Percentiles rank a stretch among this genome's conserved stretches.
phyloP scores from a whole-genome alignment of 53 echinoderm and acorn worm species.

The Arbacia lixula region DNA sequence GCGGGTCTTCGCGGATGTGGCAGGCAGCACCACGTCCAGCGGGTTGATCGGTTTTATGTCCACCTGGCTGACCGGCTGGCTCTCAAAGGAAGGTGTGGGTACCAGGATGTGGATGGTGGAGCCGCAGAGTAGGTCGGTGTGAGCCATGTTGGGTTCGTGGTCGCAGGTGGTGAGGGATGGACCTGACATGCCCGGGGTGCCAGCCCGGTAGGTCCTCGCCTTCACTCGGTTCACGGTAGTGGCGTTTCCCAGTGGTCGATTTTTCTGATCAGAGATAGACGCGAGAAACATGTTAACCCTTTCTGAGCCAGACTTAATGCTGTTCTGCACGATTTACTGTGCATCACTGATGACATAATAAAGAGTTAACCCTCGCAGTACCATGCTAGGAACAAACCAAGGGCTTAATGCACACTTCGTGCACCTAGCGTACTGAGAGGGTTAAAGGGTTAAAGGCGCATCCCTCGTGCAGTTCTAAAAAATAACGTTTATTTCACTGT shows the following conservation, averaged over 20 bases:
- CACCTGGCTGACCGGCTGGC: not conserved
- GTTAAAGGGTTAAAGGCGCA: too few species aligned
- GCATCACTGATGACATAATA: too few species aligned
- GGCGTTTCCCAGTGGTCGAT: conserved; percentile 86
- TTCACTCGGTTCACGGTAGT: conserved; percentile 84
- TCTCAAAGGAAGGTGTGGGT: conserved; percentile 41
- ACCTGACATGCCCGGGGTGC: not conserved
- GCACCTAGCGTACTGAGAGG: too few species aligned
- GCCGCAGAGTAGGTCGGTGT: not conserved
- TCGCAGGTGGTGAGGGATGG: not conserved
- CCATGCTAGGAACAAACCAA: too few species aligned
- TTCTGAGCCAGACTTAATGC: too few species aligned
- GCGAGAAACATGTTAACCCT: too few species aligned
- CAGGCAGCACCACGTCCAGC: not conserved
- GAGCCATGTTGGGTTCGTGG: conserved; percentile 22
- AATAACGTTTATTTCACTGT: too few species aligned
- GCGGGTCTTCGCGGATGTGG: not conserved
- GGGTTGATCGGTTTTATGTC: not conserved
- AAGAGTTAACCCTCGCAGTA: too few species aligned
- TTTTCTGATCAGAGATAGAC: conserved; percentile 40
- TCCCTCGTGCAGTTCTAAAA: too few species aligned
- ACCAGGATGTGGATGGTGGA: conserved; percentile 38
- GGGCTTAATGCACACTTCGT: too few species aligned
- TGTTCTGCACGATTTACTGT: too few species aligned
- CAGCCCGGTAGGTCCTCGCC: conserved; percentile 45